Conservation (phyloP, 2,888 invertebrate species). For the Drosophila meridionalis region DNA sequence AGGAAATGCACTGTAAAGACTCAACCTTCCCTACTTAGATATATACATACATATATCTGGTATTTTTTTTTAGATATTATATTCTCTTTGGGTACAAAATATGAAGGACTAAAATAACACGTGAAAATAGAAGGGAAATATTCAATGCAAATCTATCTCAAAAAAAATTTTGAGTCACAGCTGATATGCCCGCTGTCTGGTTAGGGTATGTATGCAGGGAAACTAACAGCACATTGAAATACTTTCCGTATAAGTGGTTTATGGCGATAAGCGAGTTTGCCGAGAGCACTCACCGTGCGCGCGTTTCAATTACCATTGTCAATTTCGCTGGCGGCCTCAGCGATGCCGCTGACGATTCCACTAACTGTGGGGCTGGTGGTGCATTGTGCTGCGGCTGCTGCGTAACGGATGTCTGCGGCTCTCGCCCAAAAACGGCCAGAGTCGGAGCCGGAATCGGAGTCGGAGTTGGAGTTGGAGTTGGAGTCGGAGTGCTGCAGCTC, state of each 20-base stretch:
- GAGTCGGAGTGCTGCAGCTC: slow-evolving; percentile 15
- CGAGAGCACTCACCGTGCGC: slow-evolving; percentile 62
- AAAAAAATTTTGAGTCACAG: not conserved
- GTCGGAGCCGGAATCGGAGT: slow-evolving; percentile 9
- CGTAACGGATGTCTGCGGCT: slow-evolving; percentile 8
- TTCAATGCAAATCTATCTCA: no score
- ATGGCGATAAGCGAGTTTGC: slow-evolving; percentile 71
- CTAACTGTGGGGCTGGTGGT: slow-evolving; percentile 13
- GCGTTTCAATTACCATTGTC: slow-evolving; percentile 72
- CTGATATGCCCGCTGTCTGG: not conserved
- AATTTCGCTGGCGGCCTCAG: slow-evolving; percentile 45
- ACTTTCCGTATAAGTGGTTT: slow-evolving; percentile 70
- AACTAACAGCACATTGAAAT: slow-evolving; percentile 59
- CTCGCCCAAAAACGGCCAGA: not conserved
- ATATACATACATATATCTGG: no score
- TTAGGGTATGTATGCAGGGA: slow-evolving; percentile 26
- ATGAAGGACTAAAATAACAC: no score
- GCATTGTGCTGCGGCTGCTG: slow-evolving; percentile 5
- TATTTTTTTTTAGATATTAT: no score
- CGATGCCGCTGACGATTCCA: slow-evolving; percentile 17
- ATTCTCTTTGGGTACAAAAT: no score
- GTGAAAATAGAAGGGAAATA: no score
- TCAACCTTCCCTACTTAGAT: no score
- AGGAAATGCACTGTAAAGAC: slow-evolving; percentile 7
- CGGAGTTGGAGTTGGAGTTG: not conserved